A percentile compares a stretch with the other conserved stretches of the same genome.
phyloP scores from a whole-genome alignment of 2,113 vertebrate genomes.

The Poicephalus meyeri region DNA sequence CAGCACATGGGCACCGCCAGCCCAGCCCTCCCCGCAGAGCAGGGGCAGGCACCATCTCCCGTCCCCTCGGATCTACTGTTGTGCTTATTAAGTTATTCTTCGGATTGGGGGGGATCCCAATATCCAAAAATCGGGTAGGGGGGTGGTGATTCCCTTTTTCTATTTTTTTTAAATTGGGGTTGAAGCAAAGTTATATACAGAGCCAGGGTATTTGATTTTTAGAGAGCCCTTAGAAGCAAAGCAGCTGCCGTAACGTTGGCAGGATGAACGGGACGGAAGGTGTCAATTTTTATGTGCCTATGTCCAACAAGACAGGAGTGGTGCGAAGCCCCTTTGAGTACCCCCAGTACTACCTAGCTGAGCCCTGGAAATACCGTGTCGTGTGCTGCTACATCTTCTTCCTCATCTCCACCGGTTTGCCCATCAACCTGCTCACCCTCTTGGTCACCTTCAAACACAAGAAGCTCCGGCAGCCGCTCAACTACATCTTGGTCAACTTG shows the following conservation, averaged over 20 bases:
- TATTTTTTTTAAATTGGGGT: not conserved
- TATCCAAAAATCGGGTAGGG: not conserved
- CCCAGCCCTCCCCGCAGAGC: not conserved
- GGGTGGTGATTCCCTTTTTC: not conserved
- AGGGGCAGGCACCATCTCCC: constrained; percentile 1
- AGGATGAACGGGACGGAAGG: constrained; percentile 84
- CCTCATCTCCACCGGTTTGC: constrained; percentile 75
- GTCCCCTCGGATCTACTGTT: not conserved
- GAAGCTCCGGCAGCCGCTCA: constrained; percentile 83
- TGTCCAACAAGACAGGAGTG: constrained; percentile 83
- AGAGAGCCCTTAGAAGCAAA: not conserved
- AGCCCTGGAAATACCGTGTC: constrained; percentile 67
- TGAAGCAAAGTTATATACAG: not conserved
- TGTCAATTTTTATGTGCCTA: constrained; percentile 82
- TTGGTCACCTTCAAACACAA: constrained; percentile 82
- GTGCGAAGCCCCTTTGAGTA: constrained; percentile 81
- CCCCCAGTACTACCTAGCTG: constrained; percentile 81
- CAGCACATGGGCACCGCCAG: not conserved
- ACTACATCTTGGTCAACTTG: constrained; percentile 82
- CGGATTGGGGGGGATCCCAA: too few relatives aligned
- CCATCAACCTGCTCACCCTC: constrained; percentile 81
- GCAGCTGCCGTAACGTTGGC: not conserved
- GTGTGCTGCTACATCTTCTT: constrained; percentile 80
- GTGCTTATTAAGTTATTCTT: not conserved
- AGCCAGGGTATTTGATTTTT: not conserved